Conservation (phyloP, 2,888 invertebrate genomes). For the Coelinius sp. region DNA sequence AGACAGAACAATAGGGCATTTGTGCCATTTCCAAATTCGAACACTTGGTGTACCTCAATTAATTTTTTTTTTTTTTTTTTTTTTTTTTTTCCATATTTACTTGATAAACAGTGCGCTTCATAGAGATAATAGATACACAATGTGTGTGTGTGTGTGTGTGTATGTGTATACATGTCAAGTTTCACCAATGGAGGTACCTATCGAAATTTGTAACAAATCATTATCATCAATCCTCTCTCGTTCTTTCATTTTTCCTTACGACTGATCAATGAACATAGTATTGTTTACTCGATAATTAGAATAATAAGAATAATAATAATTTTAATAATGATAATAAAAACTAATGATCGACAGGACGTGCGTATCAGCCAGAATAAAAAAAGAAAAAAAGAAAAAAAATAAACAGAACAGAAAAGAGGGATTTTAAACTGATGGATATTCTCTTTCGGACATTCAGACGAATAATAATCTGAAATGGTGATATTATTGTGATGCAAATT, state of each 20-base stretch:
- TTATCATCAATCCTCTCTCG: background rate
- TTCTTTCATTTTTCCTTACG: background rate
- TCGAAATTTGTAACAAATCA: slow-evolving; percentile 8
- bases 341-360: slow-evolving; percentile 51
- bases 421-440: slow-evolving; percentile 34
- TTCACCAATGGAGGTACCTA: background rate
- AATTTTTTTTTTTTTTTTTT: slow-evolving; percentile 48
- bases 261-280: background rate
- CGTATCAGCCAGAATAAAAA: slow-evolving; percentile 61
- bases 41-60: slow-evolving; percentile 36
- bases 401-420: slow-evolving; percentile 13
- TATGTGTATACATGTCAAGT: background rate
- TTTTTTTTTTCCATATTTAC: slow-evolving; percentile 48
- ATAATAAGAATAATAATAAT: background rate
- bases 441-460: slow-evolving; percentile 35
- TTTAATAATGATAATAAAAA: background rate
- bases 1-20: background rate
- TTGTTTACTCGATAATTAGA: background rate
- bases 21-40: slow-evolving; percentile 5
- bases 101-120: slow-evolving; percentile 48
- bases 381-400: slow-evolving; percentile 35
- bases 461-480: slow-evolving; percentile 20
- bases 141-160: slow-evolving; percentile 20
- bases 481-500: slow-evolving; percentile 55
- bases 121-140: slow-evolving; percentile 50